Conservation (phyloP, 2,797 vertebrate genomes). For the Chiroxiphia lanceolata region DNA sequence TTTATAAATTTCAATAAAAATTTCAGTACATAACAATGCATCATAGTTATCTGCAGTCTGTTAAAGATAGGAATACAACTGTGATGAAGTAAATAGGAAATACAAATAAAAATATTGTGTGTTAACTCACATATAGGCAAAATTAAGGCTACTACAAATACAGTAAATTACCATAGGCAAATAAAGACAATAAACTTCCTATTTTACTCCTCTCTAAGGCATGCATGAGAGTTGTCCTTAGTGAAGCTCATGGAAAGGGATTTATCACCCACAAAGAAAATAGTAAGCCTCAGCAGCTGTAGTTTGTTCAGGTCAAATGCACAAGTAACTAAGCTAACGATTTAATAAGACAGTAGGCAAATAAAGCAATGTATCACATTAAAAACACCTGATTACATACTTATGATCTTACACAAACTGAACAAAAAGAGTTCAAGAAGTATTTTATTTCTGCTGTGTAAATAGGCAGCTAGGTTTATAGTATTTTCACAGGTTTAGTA, state of each 20-base stretch:
- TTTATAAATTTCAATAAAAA: neutral
- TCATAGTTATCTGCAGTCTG: neutral
- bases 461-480: constrained; percentile 23
- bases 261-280: constrained; percentile 24
- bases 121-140: neutral
- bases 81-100: neutral
- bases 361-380: constrained; percentile 53
- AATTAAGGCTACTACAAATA: neutral
- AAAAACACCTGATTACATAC: constrained; percentile 53
- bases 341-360: constrained; percentile 45
- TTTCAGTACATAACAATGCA: neutral
- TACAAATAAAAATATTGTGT: neutral
- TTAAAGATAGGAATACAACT: neutral
- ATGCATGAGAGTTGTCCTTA: neutral
- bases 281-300: neutral
- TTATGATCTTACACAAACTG: constrained; percentile 42
- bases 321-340: constrained; percentile 24
- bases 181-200: neutral
- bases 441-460: constrained; percentile 47
- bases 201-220: neutral
- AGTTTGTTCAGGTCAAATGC: constrained; percentile 37
- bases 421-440: constrained; percentile 48
- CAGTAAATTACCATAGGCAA: neutral
- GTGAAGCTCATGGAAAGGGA: neutral
- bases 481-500: constrained; percentile 27